Conservation (phyloP, 2,113 vertebrate species). For the Bos javanicus region DNA sequence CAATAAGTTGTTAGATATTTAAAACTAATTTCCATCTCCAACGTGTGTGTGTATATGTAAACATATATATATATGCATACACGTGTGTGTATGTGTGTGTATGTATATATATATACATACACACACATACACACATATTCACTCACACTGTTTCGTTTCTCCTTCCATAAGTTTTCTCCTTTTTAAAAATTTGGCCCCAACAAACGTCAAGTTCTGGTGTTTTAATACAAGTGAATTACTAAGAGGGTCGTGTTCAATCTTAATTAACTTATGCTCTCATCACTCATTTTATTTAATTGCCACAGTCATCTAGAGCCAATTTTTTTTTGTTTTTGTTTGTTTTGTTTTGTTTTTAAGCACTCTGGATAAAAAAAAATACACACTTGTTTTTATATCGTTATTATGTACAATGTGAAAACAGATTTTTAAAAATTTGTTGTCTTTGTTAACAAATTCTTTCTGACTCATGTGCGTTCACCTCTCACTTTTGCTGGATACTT, state of each 20-base stretch:
- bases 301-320: conserved; percentile 87
- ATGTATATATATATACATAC: conserved; percentile 61
- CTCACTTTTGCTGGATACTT: conserved; percentile 86
- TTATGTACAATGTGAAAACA: conserved; percentile 91
- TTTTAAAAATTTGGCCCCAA: conserved; percentile 83
- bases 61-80: conserved; percentile 69
- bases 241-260: conserved; percentile 83
- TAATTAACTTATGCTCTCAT: conserved; percentile 82
- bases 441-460: conserved; percentile 89
- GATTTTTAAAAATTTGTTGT: conserved; percentile 81
- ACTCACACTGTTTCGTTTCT: conserved; percentile 79
- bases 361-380: conserved; percentile 87
- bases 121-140: conserved; percentile 48
- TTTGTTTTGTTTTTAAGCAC: conserved; percentile 90
- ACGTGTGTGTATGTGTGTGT: not conserved
- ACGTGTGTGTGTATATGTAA: conserved; percentile 73
- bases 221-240: conserved; percentile 84
- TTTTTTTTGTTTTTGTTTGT: conserved; percentile 85
- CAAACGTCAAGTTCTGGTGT: conserved; percentile 80
- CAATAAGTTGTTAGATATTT: conserved; percentile 93
- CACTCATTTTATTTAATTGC: conserved; percentile 86
- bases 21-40: conserved; percentile 78
- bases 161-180: conserved; percentile 74
- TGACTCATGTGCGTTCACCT: conserved; percentile 83
- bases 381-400: conserved; percentile 89